Base-by-base conservation (phyloP, 2,888 invertebrate genomes). In the Caenorhabditis drosophilae region DNA sequence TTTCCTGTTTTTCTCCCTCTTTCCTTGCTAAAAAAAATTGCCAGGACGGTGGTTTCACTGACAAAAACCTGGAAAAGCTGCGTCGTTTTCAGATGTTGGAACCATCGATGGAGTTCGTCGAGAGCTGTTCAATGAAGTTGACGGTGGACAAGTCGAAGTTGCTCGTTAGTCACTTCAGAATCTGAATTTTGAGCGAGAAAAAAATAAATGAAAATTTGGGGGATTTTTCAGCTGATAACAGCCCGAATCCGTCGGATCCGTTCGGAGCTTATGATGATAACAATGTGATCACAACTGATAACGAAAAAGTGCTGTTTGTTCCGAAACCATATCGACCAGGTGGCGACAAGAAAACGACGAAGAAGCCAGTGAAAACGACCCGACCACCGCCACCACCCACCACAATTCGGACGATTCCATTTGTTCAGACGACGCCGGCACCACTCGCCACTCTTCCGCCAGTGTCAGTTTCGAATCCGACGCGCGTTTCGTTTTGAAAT, bases 211-310 rank as follows among this genome's bases (percentile, higher is more conserved):
- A 6, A 6, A 16, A 6, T 6, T 7, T n/a, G 7, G 6, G 45
- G 23, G 6, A 9, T 31, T 25, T 59, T 70, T 25, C 53, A 68
- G 67, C 69, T 12, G 70, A 76, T 42, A 58, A 58, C 54, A 63
- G 63, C 16, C 59, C 58, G 25, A 57, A 63, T 35, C 22, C 53
- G 0, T 36, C 57, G 4, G 71, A 74, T 51, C 73, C 67, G 2
- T 80, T 80, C 49, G 77, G 76, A 31, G 76, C 78, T 16, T 81
- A 81, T 56, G 81, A 81, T 49, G 81, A 81, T 53, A 74, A 70
- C 58, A 69, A 61, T 22, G 66, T 78, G 23, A 62, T 74, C 18
- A 59, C 69, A 18, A 61, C 72, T 34, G 74, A 76, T 35, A 64
- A 77, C 49, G 77, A 81, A 63, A 72, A 70, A 47, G 66, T 75